These are phyloP conservation scores for Struthio camelus DNA, from an alignment of 2,113 vertebrate species.

Conservation along the genomic window DNA sequence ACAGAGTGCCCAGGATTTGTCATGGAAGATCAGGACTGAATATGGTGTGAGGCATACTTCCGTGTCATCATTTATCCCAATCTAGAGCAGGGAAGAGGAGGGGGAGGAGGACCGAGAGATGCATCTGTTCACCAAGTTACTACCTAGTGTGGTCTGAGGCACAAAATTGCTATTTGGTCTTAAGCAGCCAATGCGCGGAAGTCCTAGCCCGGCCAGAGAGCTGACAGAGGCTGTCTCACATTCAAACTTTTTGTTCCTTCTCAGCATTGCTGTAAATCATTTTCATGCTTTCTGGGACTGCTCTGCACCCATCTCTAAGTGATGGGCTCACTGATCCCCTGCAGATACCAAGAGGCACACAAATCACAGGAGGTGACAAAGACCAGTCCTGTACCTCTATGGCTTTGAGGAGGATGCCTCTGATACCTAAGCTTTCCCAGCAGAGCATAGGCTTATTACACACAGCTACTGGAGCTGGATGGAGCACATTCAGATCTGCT, in stretches of 20 bases:
- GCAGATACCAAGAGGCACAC: not conserved
- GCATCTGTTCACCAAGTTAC: not conserved
- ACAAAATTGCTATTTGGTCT: not conserved
- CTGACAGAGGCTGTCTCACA: not conserved
- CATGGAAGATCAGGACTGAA: fast-evolving
- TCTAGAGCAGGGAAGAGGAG: not conserved
- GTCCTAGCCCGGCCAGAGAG: not conserved
- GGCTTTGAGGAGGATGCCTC: not conserved
- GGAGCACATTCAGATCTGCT: not conserved
- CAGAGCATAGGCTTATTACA: not conserved
- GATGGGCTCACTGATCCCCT: not conserved
- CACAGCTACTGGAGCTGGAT: not conserved
- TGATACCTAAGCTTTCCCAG: not conserved
- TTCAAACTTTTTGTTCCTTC: not conserved
- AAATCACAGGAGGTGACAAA: not conserved
- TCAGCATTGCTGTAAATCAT: not conserved
- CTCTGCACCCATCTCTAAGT: not conserved
- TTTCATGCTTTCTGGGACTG: not conserved
- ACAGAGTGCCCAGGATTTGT: not conserved
- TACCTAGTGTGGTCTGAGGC: too few relatives aligned
- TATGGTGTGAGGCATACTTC: not conserved
- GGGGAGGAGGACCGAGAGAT: not conserved
- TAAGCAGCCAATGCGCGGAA: not conserved
- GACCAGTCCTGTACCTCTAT: not conserved
- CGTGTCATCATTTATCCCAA: not conserved